These are phyloP conservation scores for Neuroterus valhalla DNA, from an alignment of 1,140 invertebrate genomes.

Conservation along the genomic window DNA sequence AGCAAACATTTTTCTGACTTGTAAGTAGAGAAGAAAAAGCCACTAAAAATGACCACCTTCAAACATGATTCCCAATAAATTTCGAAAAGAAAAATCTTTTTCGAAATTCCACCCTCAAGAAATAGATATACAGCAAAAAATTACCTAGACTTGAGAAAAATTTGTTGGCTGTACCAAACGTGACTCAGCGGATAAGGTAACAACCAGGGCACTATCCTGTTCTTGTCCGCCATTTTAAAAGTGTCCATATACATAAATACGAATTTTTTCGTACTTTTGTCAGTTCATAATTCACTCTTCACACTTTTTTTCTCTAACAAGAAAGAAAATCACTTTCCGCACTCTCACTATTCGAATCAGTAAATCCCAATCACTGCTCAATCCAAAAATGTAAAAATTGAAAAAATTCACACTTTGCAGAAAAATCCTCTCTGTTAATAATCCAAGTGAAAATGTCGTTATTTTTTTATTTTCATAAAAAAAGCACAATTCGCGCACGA, in stretches of 20 bases:
- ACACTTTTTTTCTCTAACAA: constrained; percentile 23
- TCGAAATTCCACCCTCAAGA: neutral
- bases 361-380: constrained; percentile 2
- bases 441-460: neutral
- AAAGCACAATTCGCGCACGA: neutral
- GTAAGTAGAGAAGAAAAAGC: too few species aligned
- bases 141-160: constrained; percentile 71
- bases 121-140: constrained; percentile 15
- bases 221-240: constrained; percentile 70
- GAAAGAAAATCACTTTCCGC: constrained; percentile 3
- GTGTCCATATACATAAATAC: constrained; percentile 14
- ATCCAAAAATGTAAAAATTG: constrained; percentile 33
- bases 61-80: neutral
- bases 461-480: neutral
- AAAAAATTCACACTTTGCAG: constrained; percentile 11
- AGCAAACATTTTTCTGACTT: too few species aligned
- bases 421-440: neutral
- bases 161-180: constrained; percentile 71
- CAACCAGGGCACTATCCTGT: constrained; percentile 70
- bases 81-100: too few species aligned
- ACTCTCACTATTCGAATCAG: constrained; percentile 9
- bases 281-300: constrained; percentile 50
- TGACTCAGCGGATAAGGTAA: constrained; percentile 70
- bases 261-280: constrained; percentile 23
- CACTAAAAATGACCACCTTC: neutral